Percentiles rank a stretch among this genome's conserved stretches.
Evolutionary conservation across 2,888 invertebrate species (phyloP).

Genomic region (Altica lythri): DNA sequence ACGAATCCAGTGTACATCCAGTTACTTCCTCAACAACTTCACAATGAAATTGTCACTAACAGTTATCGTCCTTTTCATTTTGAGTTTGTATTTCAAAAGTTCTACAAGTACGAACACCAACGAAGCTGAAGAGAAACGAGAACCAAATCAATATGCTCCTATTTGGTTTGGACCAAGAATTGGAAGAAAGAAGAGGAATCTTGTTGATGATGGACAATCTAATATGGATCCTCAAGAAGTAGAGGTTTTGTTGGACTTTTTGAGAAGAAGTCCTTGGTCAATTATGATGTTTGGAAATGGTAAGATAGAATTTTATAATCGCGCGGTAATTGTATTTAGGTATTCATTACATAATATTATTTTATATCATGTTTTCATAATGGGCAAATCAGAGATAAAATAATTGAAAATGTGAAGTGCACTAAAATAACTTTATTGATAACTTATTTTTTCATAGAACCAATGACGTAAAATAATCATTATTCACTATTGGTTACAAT

Average conservation of each 20-base stretch:
- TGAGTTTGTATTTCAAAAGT: slow-evolving; percentile 25
- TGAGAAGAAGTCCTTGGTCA: slow-evolving; percentile 55
- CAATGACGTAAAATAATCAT: no score
- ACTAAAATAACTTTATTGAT: no score
- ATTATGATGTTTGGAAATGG: slow-evolving; percentile 52
- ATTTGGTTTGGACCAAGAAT: slow-evolving; percentile 63
- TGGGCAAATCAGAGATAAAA: no score
- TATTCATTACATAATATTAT: no score
- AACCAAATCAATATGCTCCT: slow-evolving; percentile 34
- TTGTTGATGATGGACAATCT: slow-evolving; percentile 43
- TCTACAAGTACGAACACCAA: neutral
- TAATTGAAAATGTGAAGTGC: no score
- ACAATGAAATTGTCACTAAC: slow-evolving; percentile 25
- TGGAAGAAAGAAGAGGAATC: slow-evolving; percentile 57
- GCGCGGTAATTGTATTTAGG: no score
- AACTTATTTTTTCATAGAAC: no score
- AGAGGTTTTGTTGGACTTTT: slow-evolving; percentile 54
- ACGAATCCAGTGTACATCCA: slow-evolving; percentile 3
- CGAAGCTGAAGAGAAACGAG: slow-evolving; percentile 22
- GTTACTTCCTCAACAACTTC: slow-evolving; percentile 6
- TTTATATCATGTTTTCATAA: no score
- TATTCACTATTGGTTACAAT: no score
- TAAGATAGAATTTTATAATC: slow-evolving; percentile 18
- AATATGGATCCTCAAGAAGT: slow-evolving; percentile 44
- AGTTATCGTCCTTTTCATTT: slow-evolving; percentile 20